Evolutionary conservation across 2,888 invertebrate species (phyloP).

Genomic region (Scaptomyza caliginosa): DNA sequence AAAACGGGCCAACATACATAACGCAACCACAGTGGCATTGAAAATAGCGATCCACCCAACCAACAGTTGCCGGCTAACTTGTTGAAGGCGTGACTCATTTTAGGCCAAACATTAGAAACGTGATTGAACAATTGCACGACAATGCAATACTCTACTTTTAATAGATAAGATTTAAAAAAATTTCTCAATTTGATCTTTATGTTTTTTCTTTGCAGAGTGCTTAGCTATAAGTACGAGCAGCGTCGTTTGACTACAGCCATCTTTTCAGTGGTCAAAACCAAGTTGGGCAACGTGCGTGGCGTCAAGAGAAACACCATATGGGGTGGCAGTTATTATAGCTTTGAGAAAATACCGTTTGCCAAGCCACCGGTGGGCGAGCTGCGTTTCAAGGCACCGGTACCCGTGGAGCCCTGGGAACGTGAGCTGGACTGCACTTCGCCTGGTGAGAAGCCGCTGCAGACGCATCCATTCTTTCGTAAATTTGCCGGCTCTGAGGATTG

Average conservation of each 20-base stretch:
- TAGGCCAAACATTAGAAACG: conserved; percentile 17
- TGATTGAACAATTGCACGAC: background rate
- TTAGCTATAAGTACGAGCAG: conserved; percentile 80
- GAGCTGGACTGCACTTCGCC: conserved; percentile 83
- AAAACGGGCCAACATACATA: background rate
- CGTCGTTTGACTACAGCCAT: conserved; percentile 75
- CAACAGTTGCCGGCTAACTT: conserved; percentile 32
- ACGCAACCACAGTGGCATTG: conserved; percentile 56
- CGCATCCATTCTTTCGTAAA: conserved; percentile 78
- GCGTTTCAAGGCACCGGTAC: conserved; percentile 83
- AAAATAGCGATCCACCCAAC: conserved; percentile 23
- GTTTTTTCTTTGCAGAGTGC: conserved; percentile 63
- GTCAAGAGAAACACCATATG: conserved; percentile 81
- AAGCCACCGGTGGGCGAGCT: conserved; percentile 82
- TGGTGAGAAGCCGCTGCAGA: conserved; percentile 81
- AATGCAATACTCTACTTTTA: background rate
- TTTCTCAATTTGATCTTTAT: too few species aligned
- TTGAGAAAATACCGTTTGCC: conserved; percentile 83
- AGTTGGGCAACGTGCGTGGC: conserved; percentile 81
- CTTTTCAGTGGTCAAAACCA: conserved; percentile 73
- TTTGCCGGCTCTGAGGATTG: conserved; percentile 85
- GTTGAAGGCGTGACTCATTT: conserved; percentile 41
- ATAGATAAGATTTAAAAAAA: too few species aligned
- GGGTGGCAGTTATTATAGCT: conserved; percentile 80
- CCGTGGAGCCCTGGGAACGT: conserved; percentile 83